Evolutionary conservation across 2,888 invertebrate genomes (phyloP).

Genomic region (Melitaea athalia): DNA sequence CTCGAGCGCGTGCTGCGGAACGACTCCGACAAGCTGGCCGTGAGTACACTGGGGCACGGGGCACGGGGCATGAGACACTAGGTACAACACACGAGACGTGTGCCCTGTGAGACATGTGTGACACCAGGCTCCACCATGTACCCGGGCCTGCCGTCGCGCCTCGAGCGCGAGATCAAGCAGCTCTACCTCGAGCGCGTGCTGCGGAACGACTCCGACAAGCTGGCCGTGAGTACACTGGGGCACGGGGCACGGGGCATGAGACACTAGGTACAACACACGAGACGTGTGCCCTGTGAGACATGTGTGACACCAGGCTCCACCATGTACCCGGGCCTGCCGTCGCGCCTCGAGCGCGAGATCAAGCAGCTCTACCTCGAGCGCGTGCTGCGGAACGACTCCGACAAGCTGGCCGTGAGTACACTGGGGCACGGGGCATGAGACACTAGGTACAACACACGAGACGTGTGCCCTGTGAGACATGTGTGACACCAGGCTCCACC

Average conservation of each 20-base stretch:
- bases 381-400: too few relatives aligned
- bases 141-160: constrained; percentile 97
- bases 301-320: constrained; percentile 83
- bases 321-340: constrained; percentile 99
- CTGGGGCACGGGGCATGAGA: too few relatives aligned
- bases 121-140: constrained; percentile 97
- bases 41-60: constrained; percentile 61
- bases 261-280: too few relatives aligned
- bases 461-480: too few relatives aligned
- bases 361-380: constrained; percentile 84
- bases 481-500: too few relatives aligned
- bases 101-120: neutral
- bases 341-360: constrained; percentile 97
- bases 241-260: too few relatives aligned
- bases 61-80: neutral
- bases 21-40: constrained; percentile 92
- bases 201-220: constrained; percentile 95
- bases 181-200: constrained; percentile 97
- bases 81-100: too few relatives aligned
- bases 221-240: constrained; percentile 80
- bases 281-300: too few relatives aligned
- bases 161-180: constrained; percentile 99
- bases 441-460: too few relatives aligned
- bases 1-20: constrained; percentile 97
- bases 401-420: too few relatives aligned